A percentile compares a stretch with the other conserved stretches of the same genome.
phyloP scores from a whole-genome alignment of 2,113 vertebrate species.

The Paracanthobrama guichenoti region DNA sequence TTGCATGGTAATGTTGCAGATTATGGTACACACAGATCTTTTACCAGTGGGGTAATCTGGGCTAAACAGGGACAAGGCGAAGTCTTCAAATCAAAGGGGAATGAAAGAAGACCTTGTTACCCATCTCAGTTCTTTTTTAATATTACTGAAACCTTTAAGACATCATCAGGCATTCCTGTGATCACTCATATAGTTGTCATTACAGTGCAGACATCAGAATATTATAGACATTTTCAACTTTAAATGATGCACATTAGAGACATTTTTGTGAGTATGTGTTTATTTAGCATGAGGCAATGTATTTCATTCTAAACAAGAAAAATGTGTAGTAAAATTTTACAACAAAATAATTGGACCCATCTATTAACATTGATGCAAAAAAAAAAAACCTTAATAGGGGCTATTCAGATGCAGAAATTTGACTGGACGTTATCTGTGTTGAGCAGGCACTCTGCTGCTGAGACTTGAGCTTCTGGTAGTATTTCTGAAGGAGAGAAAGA shows the following conservation, averaged over 20 bases:
- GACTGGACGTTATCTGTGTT: conserved; percentile 11
- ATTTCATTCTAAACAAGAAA: not conserved
- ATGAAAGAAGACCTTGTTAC: not conserved
- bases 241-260: not conserved
- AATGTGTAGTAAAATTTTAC: not conserved
- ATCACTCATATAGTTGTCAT: not conserved
- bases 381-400: not conserved
- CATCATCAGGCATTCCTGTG: not conserved
- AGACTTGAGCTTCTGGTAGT: conserved; percentile 59
- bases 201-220: not conserved
- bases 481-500: conserved; percentile 58
- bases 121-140: not conserved
- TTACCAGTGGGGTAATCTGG: too few relatives aligned
- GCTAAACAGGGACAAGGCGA: not conserved
- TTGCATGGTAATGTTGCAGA: not conserved
- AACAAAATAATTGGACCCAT: conserved; percentile 47
- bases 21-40: too few relatives aligned
- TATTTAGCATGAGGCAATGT: not conserved
- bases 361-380: conserved; percentile 12
- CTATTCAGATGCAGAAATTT: conserved; percentile 38
- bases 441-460: conserved; percentile 26
- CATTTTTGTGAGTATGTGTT: not conserved
- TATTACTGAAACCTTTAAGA: not conserved
- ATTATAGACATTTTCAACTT: not conserved
- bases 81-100: not conserved